Evolutionary conservation across 2,888 invertebrate species (phyloP), one percentile per base, ranked within the genome.

Genomic region (Watsonalla binaria): DNA sequence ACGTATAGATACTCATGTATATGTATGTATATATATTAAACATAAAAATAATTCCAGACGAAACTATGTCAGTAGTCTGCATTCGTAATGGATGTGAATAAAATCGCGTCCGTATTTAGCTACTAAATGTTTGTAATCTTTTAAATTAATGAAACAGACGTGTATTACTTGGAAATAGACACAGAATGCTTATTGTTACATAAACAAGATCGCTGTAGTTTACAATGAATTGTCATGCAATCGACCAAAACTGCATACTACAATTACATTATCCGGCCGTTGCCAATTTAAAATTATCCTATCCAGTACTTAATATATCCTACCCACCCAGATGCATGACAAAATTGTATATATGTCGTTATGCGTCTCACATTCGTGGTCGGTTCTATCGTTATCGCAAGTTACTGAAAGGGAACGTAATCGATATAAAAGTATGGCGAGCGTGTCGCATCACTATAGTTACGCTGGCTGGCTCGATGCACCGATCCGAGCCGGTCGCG

Each of bases 401-500:
- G 24, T 47, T 54, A 54, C 51, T 45, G 45, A 50, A 52, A 51
- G 51, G 51, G 33, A 6, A 46, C 48, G 46, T 11, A 55, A 63
- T 68, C 68, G 62, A 68, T 65, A 68, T 65, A 58, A 52, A 65
- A 59, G 59, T 51, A 46, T 53, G 56, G 59, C 62, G 55, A 55
- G 50, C 57, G 54, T 66, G 69, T 73, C 78, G 46, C 89, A 74
- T 74, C 86, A 82, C 89, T 89, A 80, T 45, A 59, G 60, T 66
- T 62, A 62, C 66, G 70, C 75, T 65, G 66, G 37, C 8, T 11
- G 6, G 66, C 63, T 63, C 77, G 65, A 80, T 83, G 83, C 84
- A 84, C 85, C 80, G 84, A 82, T 74, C 75, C 70, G 65, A 89
- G 84, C 89, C 86, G 85, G 86, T 78, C 74, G 71, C 69, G 81